Conservation (phyloP, 2,113 vertebrate genomes). For the Mohoua ochrocephala region DNA sequence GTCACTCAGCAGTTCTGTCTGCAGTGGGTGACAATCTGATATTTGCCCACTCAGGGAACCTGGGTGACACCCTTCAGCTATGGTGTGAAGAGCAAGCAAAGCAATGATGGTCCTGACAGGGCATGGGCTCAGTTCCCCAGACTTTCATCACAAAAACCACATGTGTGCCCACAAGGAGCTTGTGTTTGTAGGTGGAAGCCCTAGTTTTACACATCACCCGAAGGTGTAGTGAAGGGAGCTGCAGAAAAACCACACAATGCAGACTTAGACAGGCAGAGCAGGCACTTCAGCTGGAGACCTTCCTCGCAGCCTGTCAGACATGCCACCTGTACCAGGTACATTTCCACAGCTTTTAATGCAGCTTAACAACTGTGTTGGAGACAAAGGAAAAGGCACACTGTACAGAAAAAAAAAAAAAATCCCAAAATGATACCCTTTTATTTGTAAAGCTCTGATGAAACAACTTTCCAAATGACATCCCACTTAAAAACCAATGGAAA, state of each 20-base stretch:
- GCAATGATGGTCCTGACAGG: neutral
- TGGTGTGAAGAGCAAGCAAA: neutral
- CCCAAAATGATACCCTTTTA: conserved; percentile 77
- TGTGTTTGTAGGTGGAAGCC: neutral
- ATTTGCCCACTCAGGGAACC: neutral
- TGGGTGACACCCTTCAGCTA: neutral
- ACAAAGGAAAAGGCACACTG: conserved; percentile 44
- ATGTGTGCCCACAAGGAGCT: rapidly evolving
- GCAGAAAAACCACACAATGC: neutral
- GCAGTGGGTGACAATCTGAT: neutral
- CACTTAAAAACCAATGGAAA: conserved; percentile 71
- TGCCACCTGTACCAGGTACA: neutral
- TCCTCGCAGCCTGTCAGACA: neutral
- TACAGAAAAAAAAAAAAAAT: conserved; percentile 43
- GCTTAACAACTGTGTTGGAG: neutral
- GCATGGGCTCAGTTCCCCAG: neutral
- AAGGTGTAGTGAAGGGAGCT: neutral
- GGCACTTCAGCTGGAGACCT: neutral
- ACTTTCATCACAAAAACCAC: neutral
- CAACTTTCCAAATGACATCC: conserved; percentile 77
- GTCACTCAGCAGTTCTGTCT: neutral
- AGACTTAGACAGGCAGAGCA: neutral
- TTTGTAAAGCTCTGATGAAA: conserved; percentile 81
- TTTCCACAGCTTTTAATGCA: neutral
- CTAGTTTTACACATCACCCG: neutral